phyloP scores from a whole-genome alignment of 2,888 invertebrate species.

The Eremobia ochroleuca region DNA sequence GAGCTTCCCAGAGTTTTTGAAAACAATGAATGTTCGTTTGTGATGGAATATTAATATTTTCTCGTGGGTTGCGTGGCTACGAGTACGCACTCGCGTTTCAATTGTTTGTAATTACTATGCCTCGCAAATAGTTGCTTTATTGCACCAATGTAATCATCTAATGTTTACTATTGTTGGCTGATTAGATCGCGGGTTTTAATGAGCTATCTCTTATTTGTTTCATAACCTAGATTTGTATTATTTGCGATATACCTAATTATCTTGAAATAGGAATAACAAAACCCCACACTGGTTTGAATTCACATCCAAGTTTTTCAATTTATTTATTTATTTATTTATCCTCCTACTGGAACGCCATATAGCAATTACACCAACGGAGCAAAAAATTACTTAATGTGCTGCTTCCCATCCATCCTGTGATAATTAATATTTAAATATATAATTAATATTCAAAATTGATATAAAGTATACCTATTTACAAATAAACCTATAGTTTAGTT shows the following conservation, averaged over 20 bases:
- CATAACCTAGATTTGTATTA: conserved; percentile 44
- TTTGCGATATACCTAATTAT: conserved; percentile 7
- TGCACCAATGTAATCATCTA: conserved; percentile 29
- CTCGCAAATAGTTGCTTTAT: conserved; percentile 33
- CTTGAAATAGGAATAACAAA: conserved; percentile 12
- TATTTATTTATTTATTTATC: too few relatives aligned
- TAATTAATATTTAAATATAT: too few relatives aligned
- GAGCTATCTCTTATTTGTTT: conserved; percentile 27
- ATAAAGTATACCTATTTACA: too few relatives aligned
- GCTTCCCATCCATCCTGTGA: too few relatives aligned
- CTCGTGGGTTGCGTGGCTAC: conserved; percentile 6
- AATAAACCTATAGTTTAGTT: not conserved
- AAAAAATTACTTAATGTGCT: too few relatives aligned
- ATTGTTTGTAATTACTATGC: conserved; percentile 21
- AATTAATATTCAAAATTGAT: too few relatives aligned
- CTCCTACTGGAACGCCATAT: too few relatives aligned
- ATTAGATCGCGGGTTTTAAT: conserved; percentile 31
- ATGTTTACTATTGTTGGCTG: conserved; percentile 32
- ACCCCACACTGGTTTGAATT: not conserved
- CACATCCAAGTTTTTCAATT: not conserved
- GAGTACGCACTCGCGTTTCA: not conserved
- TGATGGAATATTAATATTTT: conserved; percentile 24
- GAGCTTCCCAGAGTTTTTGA: conserved; percentile 73
- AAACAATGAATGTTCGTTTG: conserved; percentile 38
- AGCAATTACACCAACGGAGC: too few relatives aligned